Conservation (phyloP, 2,797 vertebrate genomes). For the Darevskia nairensis region DNA sequence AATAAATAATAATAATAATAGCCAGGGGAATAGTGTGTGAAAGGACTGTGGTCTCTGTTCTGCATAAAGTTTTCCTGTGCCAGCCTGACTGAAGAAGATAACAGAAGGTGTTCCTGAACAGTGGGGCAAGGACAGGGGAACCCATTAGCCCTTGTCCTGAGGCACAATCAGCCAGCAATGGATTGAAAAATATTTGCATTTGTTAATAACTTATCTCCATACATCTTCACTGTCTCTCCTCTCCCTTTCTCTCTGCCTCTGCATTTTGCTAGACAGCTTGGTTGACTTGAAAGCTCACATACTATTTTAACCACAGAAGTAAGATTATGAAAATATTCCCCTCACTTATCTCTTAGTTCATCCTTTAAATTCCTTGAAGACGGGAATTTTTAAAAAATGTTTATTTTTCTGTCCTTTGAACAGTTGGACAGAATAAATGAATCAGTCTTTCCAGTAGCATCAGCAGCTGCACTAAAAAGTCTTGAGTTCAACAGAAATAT, state of each 20-base stretch:
- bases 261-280: neutral
- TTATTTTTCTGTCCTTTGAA: slow-evolving; percentile 17
- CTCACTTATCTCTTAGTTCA: neutral
- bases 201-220: neutral
- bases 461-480: slow-evolving; percentile 63
- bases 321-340: neutral
- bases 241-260: neutral
- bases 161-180: neutral
- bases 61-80: neutral
- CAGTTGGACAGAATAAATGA: slow-evolving; percentile 11
- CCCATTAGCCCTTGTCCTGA: neutral
- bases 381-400: slow-evolving; percentile 52
- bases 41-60: neutral
- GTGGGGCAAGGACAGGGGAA: neutral
- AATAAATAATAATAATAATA: too few relatives aligned
- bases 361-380: slow-evolving; percentile 52
- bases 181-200: neutral
- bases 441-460: slow-evolving; percentile 55
- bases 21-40: neutral
- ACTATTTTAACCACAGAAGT: neutral
- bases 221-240: neutral
- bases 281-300: neutral
- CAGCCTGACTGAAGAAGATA: neutral
- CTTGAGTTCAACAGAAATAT: slow-evolving; percentile 50
- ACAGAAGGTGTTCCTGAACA: neutral